Evolutionary conservation across 2,888 invertebrate species (phyloP).

Genomic region (Halocaridina rubra): DNA sequence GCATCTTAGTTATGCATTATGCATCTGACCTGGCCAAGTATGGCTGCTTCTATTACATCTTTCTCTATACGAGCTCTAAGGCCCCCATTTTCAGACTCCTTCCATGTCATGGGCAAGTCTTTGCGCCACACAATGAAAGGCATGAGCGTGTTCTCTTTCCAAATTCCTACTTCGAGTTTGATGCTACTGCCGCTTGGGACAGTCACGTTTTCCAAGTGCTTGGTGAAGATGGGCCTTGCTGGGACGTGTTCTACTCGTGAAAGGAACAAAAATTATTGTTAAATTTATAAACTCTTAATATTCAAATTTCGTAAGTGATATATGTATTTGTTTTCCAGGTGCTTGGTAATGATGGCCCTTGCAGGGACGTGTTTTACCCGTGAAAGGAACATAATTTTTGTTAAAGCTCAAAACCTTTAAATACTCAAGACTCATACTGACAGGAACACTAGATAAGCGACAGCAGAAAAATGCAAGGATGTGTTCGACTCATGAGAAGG

Average conservation of each 20-base stretch:
- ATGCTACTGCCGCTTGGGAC: conserved; percentile 34
- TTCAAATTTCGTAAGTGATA: no score
- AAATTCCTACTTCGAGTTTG: conserved; percentile 36
- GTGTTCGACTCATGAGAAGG: no score
- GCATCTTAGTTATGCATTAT: no score
- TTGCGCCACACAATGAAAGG: conserved; percentile 56
- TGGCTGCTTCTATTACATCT: background rate
- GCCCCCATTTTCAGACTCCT: background rate
- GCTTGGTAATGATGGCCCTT: conserved; percentile 60
- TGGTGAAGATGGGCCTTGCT: conserved; percentile 61
- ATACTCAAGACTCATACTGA: no score
- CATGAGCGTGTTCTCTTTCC: conserved; percentile 45
- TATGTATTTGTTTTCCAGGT: conserved; percentile 44
- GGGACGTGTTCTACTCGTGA: conserved; percentile 47
- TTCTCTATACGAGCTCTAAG: background rate
- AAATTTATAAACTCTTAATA: no score
- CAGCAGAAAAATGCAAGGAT: no score
- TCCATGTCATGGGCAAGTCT: conserved; percentile 25
- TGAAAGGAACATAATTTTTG: no score
- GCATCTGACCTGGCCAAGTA: conserved; percentile 33
- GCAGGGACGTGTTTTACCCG: conserved; percentile 50
- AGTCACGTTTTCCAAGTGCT: conserved; percentile 47
- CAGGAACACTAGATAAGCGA: no score
- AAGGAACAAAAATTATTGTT: no score
- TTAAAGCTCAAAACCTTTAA: no score